Conservation (phyloP, 2,797 vertebrate genomes). For the Malacoraja senta region DNA sequence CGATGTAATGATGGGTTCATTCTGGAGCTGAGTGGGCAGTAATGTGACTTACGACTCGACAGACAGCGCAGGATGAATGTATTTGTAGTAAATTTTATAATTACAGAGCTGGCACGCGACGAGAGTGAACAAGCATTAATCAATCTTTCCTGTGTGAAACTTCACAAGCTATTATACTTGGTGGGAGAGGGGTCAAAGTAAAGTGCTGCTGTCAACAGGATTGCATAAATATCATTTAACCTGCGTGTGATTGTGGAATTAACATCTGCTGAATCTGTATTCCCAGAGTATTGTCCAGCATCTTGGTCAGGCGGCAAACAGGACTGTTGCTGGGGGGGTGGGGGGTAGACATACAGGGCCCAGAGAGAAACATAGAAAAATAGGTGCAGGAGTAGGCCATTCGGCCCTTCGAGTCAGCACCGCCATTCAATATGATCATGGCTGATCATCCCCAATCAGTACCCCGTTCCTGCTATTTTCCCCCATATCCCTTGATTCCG, state of each 20-base stretch:
- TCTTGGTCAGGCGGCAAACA: background rate
- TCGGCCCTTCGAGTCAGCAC: no score
- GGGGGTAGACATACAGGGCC: background rate
- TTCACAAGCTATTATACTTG: background rate
- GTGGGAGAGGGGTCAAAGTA: background rate
- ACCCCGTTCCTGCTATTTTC: no score
- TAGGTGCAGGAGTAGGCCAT: no score
- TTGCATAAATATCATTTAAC: slow-evolving; percentile 13
- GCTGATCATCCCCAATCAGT: no score
- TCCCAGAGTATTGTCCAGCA: background rate
- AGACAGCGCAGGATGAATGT: background rate
- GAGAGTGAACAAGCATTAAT: background rate
- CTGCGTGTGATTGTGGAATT: background rate
- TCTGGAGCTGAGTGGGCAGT: background rate
- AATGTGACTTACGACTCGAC: background rate
- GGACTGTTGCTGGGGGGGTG: background rate
- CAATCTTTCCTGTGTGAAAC: background rate
- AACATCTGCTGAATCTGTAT: background rate
- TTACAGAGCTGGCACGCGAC: background rate
- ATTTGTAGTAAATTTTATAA: slow-evolving; percentile 19
- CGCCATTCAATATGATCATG: no score
- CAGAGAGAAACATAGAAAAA: background rate
- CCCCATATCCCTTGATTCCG: no score
- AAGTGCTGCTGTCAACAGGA: slow-evolving; percentile 7
- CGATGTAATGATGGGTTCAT: background rate